Evolutionary conservation across 2,797 vertebrate genomes (phyloP).

Genomic region (Geotrypetes seraphini): DNA sequence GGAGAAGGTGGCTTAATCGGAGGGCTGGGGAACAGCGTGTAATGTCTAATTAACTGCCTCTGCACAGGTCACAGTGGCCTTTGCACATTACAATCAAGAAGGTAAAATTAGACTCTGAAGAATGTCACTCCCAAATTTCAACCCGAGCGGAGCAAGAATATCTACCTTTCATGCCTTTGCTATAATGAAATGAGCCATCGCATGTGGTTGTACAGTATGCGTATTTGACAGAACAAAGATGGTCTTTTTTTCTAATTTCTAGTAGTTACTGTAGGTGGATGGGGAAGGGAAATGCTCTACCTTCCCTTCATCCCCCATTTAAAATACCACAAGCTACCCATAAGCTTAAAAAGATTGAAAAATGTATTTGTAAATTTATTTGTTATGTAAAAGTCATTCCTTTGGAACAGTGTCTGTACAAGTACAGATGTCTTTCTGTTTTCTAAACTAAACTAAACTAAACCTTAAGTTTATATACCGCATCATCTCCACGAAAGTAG

Average conservation of each 20-base stretch:
- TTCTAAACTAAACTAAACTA: no score
- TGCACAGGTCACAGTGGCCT: not conserved
- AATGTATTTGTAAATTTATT: no score
- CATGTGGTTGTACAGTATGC: not conserved
- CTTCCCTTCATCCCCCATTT: no score
- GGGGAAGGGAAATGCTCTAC: not conserved
- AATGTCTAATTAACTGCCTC: constrained; percentile 9
- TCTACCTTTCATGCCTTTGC: not conserved
- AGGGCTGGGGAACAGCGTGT: not conserved
- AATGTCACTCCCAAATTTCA: not conserved
- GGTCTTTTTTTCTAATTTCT: not conserved
- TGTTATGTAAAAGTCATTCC: no score
- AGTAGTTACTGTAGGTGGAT: not conserved
- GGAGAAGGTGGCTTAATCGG: not conserved
- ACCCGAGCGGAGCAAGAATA: not conserved
- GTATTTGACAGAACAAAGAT: constrained; percentile 9
- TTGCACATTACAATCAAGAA: not conserved
- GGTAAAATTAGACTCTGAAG: not conserved
- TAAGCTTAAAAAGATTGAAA: no score
- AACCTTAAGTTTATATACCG: no score
- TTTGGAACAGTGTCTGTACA: no score
- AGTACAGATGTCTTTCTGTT: no score
- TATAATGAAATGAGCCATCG: not conserved
- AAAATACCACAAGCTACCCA: no score
- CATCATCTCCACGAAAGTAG: no score